Evolutionary conservation across 2,888 invertebrate species (phyloP).

Genomic region (Platycnemis pennipes): DNA sequence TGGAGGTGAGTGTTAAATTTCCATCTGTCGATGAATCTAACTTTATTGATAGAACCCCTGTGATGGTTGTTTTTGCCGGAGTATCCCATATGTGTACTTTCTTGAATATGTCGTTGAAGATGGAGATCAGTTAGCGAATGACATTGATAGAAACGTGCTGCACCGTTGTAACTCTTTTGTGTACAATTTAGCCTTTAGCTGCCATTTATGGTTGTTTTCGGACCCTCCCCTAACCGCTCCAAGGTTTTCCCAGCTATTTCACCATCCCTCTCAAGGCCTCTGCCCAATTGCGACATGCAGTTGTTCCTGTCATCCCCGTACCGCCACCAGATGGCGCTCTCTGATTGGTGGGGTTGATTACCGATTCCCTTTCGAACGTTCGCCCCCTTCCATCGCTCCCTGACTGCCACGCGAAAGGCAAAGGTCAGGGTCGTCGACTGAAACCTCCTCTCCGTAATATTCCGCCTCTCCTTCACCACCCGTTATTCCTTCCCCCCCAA

Average conservation of each 20-base stretch:
- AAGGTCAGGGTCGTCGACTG: constrained; percentile 26
- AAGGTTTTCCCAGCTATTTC: not conserved
- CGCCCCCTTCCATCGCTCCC: not conserved
- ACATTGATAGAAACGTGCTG: too few relatives aligned
- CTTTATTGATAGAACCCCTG: too few relatives aligned
- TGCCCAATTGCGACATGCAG: not conserved
- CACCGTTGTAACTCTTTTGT: too few relatives aligned
- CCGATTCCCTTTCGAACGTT: not conserved
- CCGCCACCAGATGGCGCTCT: not conserved
- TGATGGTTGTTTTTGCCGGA: too few relatives aligned
- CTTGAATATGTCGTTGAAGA: too few relatives aligned
- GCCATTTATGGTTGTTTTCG: not conserved
- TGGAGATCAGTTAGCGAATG: too few relatives aligned
- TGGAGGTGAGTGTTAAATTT: too few relatives aligned
- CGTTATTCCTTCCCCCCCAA: too few relatives aligned
- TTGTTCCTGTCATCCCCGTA: not conserved
- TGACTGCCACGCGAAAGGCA: not conserved
- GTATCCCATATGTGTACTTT: too few relatives aligned
- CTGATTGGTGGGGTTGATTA: not conserved
- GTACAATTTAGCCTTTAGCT: too few relatives aligned
- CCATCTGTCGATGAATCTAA: too few relatives aligned
- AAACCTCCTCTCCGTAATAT: not conserved
- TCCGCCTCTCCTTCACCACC: not conserved
- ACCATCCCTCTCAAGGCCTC: not conserved
- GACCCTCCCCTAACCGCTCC: not conserved